Base-by-base conservation (phyloP, 1,140 invertebrate genomes). In the Camponotus vicinus region DNA sequence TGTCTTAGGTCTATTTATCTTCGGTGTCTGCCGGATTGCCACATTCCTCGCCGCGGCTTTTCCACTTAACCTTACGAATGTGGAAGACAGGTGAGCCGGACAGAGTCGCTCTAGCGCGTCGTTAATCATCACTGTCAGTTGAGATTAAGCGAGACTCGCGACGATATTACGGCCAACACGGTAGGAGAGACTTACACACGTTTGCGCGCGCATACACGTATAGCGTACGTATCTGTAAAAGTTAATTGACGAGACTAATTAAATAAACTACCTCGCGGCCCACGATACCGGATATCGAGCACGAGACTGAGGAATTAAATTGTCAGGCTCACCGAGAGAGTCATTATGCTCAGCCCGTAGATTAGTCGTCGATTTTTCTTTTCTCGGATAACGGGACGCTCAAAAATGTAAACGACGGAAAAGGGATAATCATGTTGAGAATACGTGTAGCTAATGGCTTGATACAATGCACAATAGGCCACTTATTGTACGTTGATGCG, bases 1-100 rank as follows among this genome's bases (percentile, higher is more conserved):
- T 92, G 92, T 93, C 88, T 93, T 89, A 85, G 71, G 84, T 80
- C 90, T 92, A 93, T 93, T 92, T 86, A 92, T 93, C 92, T 92
- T 91, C 82, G 55, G 82, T 78, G 76, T 88, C 52, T 27, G 57
- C n/a, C 37, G 90, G 86, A 89, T 88, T 75, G 78, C 63, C 85
- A 85, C 78, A 83, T 87, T 88, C 88, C 49, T 67, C 79, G 84
- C 67, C 73, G 55, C 49, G 73, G 75, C 84, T 86, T 86, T 79
- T 82, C 89, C 89, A 75, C 78, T 90, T 90, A 90, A 90, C 89
- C 83, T 55, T 63, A 67, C 82, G 84, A 86, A 73, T 88, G 69
- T 86, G 57, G 89, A 59, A 70, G 76, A 73, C 89, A 90, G 89
- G 90, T 87, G 90, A 86, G 82, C 55, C 61, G 57, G 59, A 57